Evolutionary conservation across 2,888 invertebrate species (phyloP).

Genomic region (Anoplius nigerrimus): DNA sequence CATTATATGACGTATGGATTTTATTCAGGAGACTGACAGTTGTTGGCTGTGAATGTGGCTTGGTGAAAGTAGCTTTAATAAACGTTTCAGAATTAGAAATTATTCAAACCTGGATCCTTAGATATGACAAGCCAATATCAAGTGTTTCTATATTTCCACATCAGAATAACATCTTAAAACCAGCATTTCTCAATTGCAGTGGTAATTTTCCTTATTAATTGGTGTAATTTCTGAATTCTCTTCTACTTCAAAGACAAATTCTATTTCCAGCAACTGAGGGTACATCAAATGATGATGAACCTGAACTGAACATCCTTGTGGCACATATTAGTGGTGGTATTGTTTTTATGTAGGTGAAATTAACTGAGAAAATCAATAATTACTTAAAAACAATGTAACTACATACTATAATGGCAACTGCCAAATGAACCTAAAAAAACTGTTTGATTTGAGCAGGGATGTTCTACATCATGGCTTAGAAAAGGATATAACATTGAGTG

Average conservation of each 20-base stretch:
- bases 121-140: constrained; percentile 78
- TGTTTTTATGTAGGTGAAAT: constrained; percentile 77
- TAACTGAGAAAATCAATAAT: background rate
- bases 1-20: background rate
- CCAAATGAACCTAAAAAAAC: too few relatives aligned
- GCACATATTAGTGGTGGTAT: constrained; percentile 78
- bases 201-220: constrained; percentile 32
- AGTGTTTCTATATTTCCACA: constrained; percentile 76
- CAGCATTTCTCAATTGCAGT: constrained; percentile 56
- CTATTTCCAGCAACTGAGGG: constrained; percentile 35
- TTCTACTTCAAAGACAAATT: constrained; percentile 6
- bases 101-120: constrained; percentile 76
- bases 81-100: constrained; percentile 76
- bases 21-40: constrained; percentile 77
- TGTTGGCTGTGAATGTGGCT: constrained; percentile 80
- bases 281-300: constrained; percentile 43
- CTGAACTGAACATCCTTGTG: constrained; percentile 78
- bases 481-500: constrained; percentile 73
- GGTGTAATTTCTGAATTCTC: background rate
- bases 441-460: constrained; percentile 73
- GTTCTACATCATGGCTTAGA: constrained; percentile 76
- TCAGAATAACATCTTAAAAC: constrained; percentile 53
- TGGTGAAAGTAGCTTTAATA: constrained; percentile 77
- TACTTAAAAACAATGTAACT: background rate
- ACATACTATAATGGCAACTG: background rate